Percentiles rank a stretch among this genome's conserved stretches.
phyloP scores from a whole-genome alignment of 2,888 invertebrate species.

The Pimpla rufipes region DNA sequence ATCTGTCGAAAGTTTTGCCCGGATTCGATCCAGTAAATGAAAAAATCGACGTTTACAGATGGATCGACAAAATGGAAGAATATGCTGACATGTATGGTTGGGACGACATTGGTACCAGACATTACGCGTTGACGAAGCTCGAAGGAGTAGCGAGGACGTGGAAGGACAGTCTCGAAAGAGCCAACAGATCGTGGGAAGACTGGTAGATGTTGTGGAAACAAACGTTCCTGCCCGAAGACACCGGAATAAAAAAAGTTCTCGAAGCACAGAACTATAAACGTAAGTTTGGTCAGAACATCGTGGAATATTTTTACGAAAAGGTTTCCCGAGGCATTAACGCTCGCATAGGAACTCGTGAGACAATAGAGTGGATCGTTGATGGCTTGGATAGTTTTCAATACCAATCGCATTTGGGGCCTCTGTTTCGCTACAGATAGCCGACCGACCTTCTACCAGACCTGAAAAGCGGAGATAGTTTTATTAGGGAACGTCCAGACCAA shows the following conservation, averaged over 20 bases:
- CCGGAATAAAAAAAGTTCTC: conserved; percentile 42
- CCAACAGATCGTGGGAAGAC: conserved; percentile 53
- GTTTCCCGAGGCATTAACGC: conserved; percentile 64
- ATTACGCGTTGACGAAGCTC: conserved; percentile 71
- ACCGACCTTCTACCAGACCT: conserved; percentile 60
- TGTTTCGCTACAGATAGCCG: conserved; percentile 54
- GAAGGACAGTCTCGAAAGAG: conserved; percentile 70
- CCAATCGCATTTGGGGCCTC: conserved; percentile 58
- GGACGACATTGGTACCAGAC: conserved; percentile 69
- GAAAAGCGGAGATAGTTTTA: conserved; percentile 62
- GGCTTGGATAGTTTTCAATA: conserved; percentile 60
- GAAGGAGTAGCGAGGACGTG: conserved; percentile 72
- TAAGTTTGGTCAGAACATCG: conserved; percentile 58
- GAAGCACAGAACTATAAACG: conserved; percentile 64
- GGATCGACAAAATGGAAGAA: conserved; percentile 72
- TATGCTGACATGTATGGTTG: conserved; percentile 70
- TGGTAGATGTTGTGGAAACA: conserved; percentile 43
- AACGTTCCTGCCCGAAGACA: conserved; percentile 24
- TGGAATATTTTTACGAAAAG: conserved; percentile 69
- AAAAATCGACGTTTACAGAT: conserved; percentile 60
- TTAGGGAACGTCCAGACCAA: not conserved
- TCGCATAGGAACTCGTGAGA: conserved; percentile 56
- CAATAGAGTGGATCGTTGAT: conserved; percentile 69
- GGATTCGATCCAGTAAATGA: conserved; percentile 60
- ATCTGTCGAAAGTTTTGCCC: not conserved